These are phyloP conservation scores for Eurosta solidaginis DNA, from an alignment of 1,140 invertebrate genomes.

Conservation along the genomic window DNA sequence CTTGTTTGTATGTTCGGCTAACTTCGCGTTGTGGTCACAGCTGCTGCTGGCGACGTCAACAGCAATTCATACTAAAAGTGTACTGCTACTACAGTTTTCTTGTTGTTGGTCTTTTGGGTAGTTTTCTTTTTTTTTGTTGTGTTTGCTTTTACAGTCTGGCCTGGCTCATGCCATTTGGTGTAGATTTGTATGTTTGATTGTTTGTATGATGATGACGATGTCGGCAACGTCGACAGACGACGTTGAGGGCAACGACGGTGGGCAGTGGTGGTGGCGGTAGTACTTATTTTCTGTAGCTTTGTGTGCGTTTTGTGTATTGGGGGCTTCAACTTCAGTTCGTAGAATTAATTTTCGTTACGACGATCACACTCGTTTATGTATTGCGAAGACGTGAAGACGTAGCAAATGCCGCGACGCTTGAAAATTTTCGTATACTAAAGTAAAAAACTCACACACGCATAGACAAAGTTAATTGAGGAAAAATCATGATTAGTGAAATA, in stretches of 20 bases:
- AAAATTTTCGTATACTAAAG: constrained; percentile 36
- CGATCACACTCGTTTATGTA: constrained; percentile 58
- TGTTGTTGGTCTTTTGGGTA: not conserved
- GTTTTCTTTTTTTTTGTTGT: not conserved
- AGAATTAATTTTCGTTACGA: constrained; percentile 59
- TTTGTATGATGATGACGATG: constrained; percentile 6
- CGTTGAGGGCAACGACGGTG: not conserved
- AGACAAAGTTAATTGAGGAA: not conserved
- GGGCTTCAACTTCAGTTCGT: constrained; percentile 53
- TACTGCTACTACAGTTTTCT: not conserved
- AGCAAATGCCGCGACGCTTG: constrained; percentile 34
- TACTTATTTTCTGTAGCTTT: constrained; percentile 17
- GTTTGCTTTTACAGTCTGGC: not conserved
- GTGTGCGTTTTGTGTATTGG: constrained; percentile 38
- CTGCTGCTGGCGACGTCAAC: not conserved
- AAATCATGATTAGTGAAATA: constrained; percentile 6
- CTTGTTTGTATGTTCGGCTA: not conserved
- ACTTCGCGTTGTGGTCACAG: not conserved
- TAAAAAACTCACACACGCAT: not conserved
- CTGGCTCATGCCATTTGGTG: not conserved
- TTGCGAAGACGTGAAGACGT: constrained; percentile 53
- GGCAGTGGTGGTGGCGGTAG: not conserved
- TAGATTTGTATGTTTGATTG: constrained; percentile 9
- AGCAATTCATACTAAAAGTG: not conserved
- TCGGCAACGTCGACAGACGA: constrained; percentile 25